phyloP scores from a whole-genome alignment of 1,140 invertebrate species.

The Drepana arcuata region DNA sequence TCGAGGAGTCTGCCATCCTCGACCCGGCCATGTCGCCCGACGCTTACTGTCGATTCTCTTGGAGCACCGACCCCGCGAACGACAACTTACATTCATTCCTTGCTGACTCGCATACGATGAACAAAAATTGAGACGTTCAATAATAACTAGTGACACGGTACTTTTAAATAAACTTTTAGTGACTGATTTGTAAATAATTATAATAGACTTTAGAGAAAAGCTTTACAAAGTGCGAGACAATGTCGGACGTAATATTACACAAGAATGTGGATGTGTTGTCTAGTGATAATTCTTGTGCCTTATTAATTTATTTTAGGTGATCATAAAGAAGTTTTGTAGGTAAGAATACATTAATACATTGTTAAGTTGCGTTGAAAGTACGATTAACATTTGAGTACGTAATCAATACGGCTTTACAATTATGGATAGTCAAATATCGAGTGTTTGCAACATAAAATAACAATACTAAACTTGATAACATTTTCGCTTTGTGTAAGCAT shows the following conservation, averaged over 20 bases:
- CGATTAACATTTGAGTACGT: too few relatives aligned
- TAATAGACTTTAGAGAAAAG: conserved; percentile 25
- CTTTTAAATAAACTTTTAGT: conserved; percentile 43
- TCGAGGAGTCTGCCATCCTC: conserved; percentile 50
- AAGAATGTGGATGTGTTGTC: conserved; percentile 44
- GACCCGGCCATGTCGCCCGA: conserved; percentile 60
- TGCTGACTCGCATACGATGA: conserved; percentile 38
- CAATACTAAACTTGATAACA: too few relatives aligned
- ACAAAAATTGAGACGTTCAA: conserved; percentile 46
- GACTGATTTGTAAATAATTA: conserved; percentile 48
- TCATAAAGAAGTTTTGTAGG: conserved; percentile 50
- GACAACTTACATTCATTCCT: conserved; percentile 57
- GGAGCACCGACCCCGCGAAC: conserved; percentile 59
- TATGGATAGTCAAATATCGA: too few relatives aligned
- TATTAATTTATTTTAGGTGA: conserved; percentile 70
- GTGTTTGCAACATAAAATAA: too few relatives aligned
- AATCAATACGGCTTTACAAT: too few relatives aligned
- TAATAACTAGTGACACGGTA: conserved; percentile 35
- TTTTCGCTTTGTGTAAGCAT: too few relatives aligned
- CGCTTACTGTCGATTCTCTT: conserved; percentile 65
- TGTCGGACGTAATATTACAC: conserved; percentile 44
- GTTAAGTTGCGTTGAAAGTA: too few relatives aligned
- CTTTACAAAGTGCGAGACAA: conserved; percentile 45
- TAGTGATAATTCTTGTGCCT: conserved; percentile 69
- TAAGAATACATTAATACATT: conserved; percentile 33